Base-by-base conservation (phyloP, 1,140 invertebrate genomes). In the Nilaparvata lugens region DNA sequence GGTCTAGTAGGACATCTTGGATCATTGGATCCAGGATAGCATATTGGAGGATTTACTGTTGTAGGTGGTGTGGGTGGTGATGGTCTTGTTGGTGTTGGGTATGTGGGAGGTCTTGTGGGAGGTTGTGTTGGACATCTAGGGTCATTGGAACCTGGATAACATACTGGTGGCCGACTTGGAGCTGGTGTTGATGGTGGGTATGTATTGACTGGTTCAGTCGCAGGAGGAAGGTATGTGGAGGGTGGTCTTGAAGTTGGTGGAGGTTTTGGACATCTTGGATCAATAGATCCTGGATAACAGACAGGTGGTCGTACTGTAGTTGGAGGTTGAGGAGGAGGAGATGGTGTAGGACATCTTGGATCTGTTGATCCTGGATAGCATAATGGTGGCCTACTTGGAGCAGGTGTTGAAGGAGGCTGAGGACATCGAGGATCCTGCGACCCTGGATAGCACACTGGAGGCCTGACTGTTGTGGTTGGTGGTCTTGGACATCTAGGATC, bases 111-210 rank as follows among this genome's bases (percentile, higher is more conserved):
- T 42, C 51, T 52, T 56, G 56, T 61, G 31, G 63, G 67, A 45
- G 58, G 61, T 2, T 52, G 28, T 5, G 64, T 57, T 7, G 75
- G 75, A 61, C 75, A 77, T 56, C 74, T 66, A 21, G 76, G 75
- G 67, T 77, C 73, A 0, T 62, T 68, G 9, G 69, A 70, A 2
- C 72, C 72, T 58, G 70, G 71, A 60, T 70, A 72, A 43, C 69
- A 68, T 51, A 61, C 35, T 1, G 63, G 56, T 31, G 60, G 21
- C 6, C 63, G 38, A 4, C 7, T 35, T 35, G 31, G 31, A 6
- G 31, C 9, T 51, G 35, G 42, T 52, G 64, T 51, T 52, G 59
- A 13, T 11, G 52, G 31, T 69, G 2, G 67, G 35, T 23, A 59
- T 6, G 7, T 38, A 11, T 4, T 35, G 31, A 1, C 42, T 65